Percentiles rank a stretch among this genome's conserved stretches.
Evolutionary conservation across 2,113 vertebrate species (phyloP).

Genomic region (Gambusia holbrooki): DNA sequence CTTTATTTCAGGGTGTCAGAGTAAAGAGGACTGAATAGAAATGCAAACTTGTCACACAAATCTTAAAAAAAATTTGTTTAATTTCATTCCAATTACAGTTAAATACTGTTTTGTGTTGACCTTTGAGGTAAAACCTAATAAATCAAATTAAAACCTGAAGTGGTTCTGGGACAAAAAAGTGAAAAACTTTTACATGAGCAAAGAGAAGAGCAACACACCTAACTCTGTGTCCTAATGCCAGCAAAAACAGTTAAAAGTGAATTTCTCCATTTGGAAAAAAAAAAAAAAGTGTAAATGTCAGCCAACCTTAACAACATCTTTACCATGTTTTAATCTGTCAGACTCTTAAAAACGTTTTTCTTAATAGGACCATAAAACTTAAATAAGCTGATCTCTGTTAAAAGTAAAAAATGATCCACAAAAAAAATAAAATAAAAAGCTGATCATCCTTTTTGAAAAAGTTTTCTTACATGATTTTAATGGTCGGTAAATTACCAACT

Average conservation of each 20-base stretch:
- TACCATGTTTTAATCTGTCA: neutral
- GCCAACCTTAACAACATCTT: conserved; percentile 36
- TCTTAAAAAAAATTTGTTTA: neutral
- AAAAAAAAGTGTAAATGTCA: conserved; percentile 40
- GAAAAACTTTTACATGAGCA: neutral
- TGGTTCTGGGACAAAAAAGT: neutral
- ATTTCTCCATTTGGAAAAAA: conserved; percentile 23
- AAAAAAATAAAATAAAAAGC: too few relatives aligned
- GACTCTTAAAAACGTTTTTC: too few relatives aligned
- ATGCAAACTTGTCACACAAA: neutral
- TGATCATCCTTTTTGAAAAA: neutral
- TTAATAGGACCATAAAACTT: neutral
- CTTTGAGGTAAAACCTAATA: neutral
- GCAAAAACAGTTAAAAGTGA: conserved; percentile 57
- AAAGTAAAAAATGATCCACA: neutral
- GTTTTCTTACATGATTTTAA: conserved; percentile 2
- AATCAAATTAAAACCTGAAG: neutral
- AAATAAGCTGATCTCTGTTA: neutral
- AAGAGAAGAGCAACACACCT: conserved; percentile 4
- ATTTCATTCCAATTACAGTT: neutral
- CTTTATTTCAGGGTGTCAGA: neutral
- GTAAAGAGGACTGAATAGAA: neutral
- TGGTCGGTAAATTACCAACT: conserved; percentile 28
- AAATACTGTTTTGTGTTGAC: neutral
- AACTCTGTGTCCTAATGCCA: conserved; percentile 35